Conservation (phyloP, 2,797 vertebrate genomes). For the Huso huso region DNA sequence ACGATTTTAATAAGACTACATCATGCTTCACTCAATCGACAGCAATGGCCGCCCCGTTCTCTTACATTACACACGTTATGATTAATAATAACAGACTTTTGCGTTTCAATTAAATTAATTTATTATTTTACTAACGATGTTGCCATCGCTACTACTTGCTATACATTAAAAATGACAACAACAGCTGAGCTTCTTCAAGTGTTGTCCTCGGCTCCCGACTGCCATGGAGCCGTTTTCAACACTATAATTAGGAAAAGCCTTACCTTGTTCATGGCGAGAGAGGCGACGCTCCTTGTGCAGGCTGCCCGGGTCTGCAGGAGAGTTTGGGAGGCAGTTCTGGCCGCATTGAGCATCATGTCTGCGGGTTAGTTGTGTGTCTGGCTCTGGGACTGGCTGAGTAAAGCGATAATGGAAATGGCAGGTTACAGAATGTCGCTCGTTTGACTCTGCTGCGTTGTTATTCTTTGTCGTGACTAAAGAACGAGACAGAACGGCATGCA, state of each 20-base stretch:
- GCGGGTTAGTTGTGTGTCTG: slow-evolving; percentile 2
- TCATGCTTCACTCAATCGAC: too few relatives aligned
- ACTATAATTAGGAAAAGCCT: neutral
- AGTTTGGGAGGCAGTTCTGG: slow-evolving; percentile 45
- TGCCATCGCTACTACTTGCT: slow-evolving; percentile 1
- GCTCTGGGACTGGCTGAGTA: slow-evolving; percentile 13
- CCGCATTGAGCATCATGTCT: slow-evolving; percentile 46
- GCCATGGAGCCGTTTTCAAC: neutral
- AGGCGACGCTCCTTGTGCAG: slow-evolving; percentile 35
- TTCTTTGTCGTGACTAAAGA: neutral
- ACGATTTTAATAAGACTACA: too few relatives aligned
- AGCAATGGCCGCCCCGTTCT: too few relatives aligned
- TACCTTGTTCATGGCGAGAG: slow-evolving; percentile 49
- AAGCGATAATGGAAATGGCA: slow-evolving; percentile 12
- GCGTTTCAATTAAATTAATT: too few relatives aligned
- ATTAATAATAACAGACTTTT: too few relatives aligned
- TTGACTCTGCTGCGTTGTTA: neutral
- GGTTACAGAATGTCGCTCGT: neutral
- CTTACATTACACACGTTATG: too few relatives aligned
- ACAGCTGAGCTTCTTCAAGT: neutral
- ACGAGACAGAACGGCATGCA: neutral
- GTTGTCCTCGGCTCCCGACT: neutral
- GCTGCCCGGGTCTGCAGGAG: slow-evolving; percentile 26
- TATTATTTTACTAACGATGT: neutral
- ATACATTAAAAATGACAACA: neutral